Conservation (phyloP, 1,140 invertebrate genomes). For the Hyposmocoma kahamanoa region DNA sequence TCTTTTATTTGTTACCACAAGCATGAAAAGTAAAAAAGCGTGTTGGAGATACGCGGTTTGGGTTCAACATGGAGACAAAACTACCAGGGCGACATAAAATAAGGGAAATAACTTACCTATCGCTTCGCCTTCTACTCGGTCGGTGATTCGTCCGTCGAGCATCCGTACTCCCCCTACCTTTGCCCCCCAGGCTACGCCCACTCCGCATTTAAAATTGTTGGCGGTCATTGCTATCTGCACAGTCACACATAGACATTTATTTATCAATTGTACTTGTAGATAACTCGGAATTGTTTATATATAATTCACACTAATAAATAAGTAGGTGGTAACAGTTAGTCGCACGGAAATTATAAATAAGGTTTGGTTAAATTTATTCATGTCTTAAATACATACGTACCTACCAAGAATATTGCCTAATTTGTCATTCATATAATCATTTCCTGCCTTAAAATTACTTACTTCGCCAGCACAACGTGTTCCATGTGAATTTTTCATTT, state of each 20-base stretch:
- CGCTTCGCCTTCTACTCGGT: constrained; percentile 88
- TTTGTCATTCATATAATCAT: too few species aligned
- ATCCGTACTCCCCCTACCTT: constrained; percentile 90
- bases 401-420: too few species aligned
- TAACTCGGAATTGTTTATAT: too few species aligned
- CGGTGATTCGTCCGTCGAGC: constrained; percentile 93
- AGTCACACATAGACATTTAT: too few species aligned
- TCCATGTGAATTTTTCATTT: constrained; percentile 82
- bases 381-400: too few species aligned
- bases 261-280: too few species aligned
- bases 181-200: constrained; percentile 88
- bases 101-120: constrained; percentile 58
- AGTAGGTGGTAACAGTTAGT: too few species aligned
- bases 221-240: constrained; percentile 85
- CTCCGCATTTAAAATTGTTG: constrained; percentile 90
- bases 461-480: constrained; percentile 89
- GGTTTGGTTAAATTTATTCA: too few species aligned
- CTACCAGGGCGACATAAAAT: constrained; percentile 37
- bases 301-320: too few species aligned
- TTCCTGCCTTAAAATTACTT: too few species aligned
- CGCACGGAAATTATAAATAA: too few species aligned
- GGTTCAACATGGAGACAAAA: constrained; percentile 55
- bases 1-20: neutral
- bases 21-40: neutral
- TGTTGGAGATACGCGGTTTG: constrained; percentile 28